Base-by-base conservation (phyloP, 1,140 invertebrate genomes). In the Tenebrio molitor region DNA sequence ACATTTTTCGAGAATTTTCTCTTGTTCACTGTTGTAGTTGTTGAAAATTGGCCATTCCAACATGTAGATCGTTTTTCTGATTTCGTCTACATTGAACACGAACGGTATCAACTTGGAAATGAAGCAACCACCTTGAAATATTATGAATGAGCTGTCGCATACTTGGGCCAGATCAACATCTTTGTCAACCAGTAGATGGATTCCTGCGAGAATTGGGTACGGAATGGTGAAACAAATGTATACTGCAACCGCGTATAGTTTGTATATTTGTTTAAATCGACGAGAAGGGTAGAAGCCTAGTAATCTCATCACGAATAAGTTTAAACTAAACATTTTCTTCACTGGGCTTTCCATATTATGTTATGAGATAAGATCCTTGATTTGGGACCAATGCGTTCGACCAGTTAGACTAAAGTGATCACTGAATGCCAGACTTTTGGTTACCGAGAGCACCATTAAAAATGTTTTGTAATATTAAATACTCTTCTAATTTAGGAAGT, bases 31-130 rank as follows among this genome's bases (percentile, higher is more conserved):
- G 15, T 25, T 14, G 14, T 67, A 58, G 6, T 25, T 34, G 12
- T n/a, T 72, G 23, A 72, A 72, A 2, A 67, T 36, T 6, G 41
- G 19, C 3, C 58, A 8, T 14, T 67, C 39, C 19, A 72, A 67
- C 34, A 33, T 44, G 1, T 71, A 15, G 2, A 62, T 36, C 7
- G 17, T 39, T 41, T 14, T 33, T 63, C 19, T 71, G 10, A 39
- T 41, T 1, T 21, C 17, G 1, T 72, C 42, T 12, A 41, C 12
- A 21, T 65, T 58, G 0, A 5, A 53, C 10, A 8, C 29, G 19
- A 66, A 67, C 10, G 64, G 63, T 4, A 67, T 17, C 1, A 67
- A 36, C 29, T 72, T 72, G 4, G 33, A 19, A 3, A 36, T 39
- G 12, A 67, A 58, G 21, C 17, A 39, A 21, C 19, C 42, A 15